A percentile compares a stretch with the other conserved stretches of the same genome.
These are phyloP conservation scores for Platalea minor DNA, from an alignment of 2,797 vertebrate species.

Conservation along the genomic window DNA sequence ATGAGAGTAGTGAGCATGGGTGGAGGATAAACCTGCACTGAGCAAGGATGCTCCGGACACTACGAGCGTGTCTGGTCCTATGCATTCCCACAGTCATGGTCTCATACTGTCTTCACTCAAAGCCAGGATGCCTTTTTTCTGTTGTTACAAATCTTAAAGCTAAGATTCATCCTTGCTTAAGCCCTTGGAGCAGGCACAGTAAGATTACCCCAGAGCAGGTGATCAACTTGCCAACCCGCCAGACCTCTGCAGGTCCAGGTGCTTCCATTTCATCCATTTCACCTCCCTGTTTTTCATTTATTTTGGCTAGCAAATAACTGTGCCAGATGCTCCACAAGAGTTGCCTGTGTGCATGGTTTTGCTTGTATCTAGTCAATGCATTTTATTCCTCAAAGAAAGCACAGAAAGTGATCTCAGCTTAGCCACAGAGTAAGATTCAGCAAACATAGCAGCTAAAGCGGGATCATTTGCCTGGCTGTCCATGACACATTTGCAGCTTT, in stretches of 20 bases:
- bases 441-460: neutral
- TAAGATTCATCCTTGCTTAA: neutral
- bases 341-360: rapidly evolving
- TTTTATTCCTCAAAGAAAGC: neutral
- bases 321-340: neutral
- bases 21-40: neutral
- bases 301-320: neutral
- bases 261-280: neutral
- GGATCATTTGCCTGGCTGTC: neutral
- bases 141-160: neutral
- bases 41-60: neutral
- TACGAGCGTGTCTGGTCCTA: neutral
- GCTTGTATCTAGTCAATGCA: neutral
- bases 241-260: neutral
- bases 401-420: neutral
- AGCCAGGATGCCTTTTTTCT: neutral
- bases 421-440: neutral
- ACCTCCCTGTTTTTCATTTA: neutral
- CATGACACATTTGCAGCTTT: neutral
- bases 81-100: neutral
- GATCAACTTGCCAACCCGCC: neutral
- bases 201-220: neutral
- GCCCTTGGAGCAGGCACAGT: neutral
- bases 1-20: neutral
- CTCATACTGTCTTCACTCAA: neutral